Percentiles rank a stretch among this genome's conserved stretches.
Conservation (phyloP, 1,140 invertebrate genomes). For the Bombus vancouverensis region DNA sequence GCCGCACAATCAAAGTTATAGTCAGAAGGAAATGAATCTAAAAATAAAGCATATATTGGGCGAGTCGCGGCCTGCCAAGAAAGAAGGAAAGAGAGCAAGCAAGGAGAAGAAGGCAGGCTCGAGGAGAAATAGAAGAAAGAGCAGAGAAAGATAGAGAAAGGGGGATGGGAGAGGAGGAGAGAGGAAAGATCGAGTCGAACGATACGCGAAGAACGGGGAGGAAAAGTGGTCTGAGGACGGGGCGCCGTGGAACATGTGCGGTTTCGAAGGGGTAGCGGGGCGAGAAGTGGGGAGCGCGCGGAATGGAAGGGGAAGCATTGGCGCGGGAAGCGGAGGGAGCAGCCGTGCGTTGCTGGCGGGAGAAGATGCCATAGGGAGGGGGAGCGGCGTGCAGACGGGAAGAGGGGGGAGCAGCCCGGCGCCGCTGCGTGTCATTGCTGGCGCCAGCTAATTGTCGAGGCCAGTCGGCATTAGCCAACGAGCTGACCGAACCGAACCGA, state of each 20-base stretch:
- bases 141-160: conserved; percentile 25
- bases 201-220: conserved; percentile 9
- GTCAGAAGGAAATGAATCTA: conserved; percentile 75
- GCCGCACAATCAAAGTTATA: conserved; percentile 69
- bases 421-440: conserved; percentile 80
- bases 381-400: neutral
- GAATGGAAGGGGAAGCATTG: conserved; percentile 7
- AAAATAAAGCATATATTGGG: conserved; percentile 75
- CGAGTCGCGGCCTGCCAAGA: conserved; percentile 61
- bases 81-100: conserved; percentile 48
- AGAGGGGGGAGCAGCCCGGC: conserved; percentile 64
- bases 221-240: conserved; percentile 52
- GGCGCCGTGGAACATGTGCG: conserved; percentile 60
- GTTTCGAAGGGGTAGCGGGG: conserved; percentile 29
- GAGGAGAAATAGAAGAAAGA: conserved; percentile 29
- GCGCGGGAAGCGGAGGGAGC: conserved; percentile 9
- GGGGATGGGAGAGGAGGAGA: conserved; percentile 3
- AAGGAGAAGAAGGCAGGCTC: conserved; percentile 19
- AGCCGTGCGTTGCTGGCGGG: conserved; percentile 37
- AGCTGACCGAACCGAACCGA: conserved; percentile 70
- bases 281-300: neutral
- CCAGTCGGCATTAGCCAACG: conserved; percentile 78
- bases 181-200: conserved; percentile 35
- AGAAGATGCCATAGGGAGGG: conserved; percentile 19
- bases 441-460: conserved; percentile 80